These are phyloP conservation scores for Morbakka virulenta DNA, from an alignment of 30 jellyfish, hydroid and myxozoan genomes.

Conservation along the genomic window DNA sequence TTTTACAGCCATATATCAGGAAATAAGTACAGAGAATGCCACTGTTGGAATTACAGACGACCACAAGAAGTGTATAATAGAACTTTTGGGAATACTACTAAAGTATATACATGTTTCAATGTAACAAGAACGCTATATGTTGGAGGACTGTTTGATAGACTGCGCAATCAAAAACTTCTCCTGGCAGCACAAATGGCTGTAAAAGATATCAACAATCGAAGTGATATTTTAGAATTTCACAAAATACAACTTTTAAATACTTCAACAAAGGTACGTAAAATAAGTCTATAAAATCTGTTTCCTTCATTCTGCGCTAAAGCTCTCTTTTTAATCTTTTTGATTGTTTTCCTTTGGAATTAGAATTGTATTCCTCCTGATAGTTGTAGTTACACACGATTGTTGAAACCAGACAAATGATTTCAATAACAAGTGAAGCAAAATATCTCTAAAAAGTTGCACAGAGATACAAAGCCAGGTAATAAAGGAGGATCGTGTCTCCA, in stretches of 20 bases:
- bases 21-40: neutral
- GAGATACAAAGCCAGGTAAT: too few relatives aligned
- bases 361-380: too few relatives aligned
- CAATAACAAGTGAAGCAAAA: too few relatives aligned
- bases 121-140: constrained; percentile 23
- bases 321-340: neutral
- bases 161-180: constrained; percentile 8
- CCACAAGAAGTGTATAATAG: neutral
- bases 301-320: neutral
- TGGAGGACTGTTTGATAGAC: constrained; percentile 49
- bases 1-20: neutral
- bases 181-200: constrained; percentile 65
- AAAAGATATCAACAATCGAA: constrained; percentile 45
- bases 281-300: too few relatives aligned
- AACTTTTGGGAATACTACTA: neutral
- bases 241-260: constrained; percentile 33
- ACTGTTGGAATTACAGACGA: neutral
- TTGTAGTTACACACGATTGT: too few relatives aligned
- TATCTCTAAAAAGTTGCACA: too few relatives aligned
- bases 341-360: too few relatives aligned
- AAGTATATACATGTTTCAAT: neutral
- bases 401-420: too few relatives aligned
- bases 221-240: constrained; percentile 20
- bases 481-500: too few relatives aligned
- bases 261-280: constrained; percentile 48